Evolutionary conservation across 2,113 vertebrate genomes (phyloP), one percentile per base, ranked within the genome.

Genomic region (Silurus asotus): DNA sequence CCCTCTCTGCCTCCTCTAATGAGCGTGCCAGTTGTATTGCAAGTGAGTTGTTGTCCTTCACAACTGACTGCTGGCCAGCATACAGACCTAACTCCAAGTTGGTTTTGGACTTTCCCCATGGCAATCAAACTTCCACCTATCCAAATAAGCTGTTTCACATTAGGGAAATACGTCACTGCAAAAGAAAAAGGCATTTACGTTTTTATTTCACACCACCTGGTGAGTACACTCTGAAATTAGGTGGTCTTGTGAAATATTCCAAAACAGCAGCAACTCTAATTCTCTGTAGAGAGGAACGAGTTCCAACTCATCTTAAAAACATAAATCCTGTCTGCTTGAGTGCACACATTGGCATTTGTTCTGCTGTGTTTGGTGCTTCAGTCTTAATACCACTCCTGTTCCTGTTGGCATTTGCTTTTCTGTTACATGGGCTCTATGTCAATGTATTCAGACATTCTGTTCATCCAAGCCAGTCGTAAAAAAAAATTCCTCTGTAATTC

Each of bases 241-340:
- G 28, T 11, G 23, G 75, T 45, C 55, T 75, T 19, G 83, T 85
- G 61, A 75, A 87, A 89, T 86, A 86, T 81, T 8, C 14, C 64
- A 67, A 81, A 88, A 83, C 49, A 85, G 62, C 51, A 85, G 65
- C 82, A 9, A 87, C 72, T 91, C 87, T 92, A 93, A 93, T 92
- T 82, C 90, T 75, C 89, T 91, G 90, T 84, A 62, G 15, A 70
- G 83, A 82, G 85, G 90, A 85, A 48, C 81, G 55, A 49, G 28
- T 87, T 82, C 79, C 84, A 86, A 87, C 88, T 85, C 78, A 88
- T 90, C 87, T 86, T 91, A 90, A 92, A 89, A 90, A 81, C 82
- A 86, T 83, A 86, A 91, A 92, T 91, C 90, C 92, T 92, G 84
- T 59, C 81, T 86, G 92, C 91, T 78, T 91, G 92, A 93, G 88